These are phyloP conservation scores for Perizoma affinitatum DNA, from an alignment of 2,888 invertebrate species.

Conservation along the genomic window DNA sequence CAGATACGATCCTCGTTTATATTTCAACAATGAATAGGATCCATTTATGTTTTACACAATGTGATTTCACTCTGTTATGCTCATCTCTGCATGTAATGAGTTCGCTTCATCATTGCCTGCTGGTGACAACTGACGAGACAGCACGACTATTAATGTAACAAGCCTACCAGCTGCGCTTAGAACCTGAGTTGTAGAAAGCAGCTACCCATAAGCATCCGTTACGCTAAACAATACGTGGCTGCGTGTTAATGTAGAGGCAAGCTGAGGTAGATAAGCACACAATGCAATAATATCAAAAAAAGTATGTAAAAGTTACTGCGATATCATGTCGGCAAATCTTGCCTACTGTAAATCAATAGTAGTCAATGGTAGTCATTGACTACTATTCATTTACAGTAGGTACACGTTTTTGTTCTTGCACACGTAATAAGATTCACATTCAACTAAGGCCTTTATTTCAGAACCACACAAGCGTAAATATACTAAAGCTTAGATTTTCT, in stretches of 20 bases:
- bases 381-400: background rate
- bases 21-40: constrained; percentile 33
- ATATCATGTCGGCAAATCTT: constrained; percentile 13
- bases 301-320: constrained; percentile 4
- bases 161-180: constrained; percentile 28
- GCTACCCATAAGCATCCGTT: constrained; percentile 28
- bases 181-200: constrained; percentile 36
- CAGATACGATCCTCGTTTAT: constrained; percentile 30
- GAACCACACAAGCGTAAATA: too few species aligned
- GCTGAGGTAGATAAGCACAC: constrained; percentile 9
- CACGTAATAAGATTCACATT: constrained; percentile 10
- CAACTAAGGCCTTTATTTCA: background rate
- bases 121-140: constrained; percentile 37
- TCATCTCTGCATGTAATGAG: constrained; percentile 50
- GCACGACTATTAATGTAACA: constrained; percentile 42
- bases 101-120: constrained; percentile 44
- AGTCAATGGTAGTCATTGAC: too few species aligned
- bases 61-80: constrained; percentile 42
- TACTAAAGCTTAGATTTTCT: too few species aligned
- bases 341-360: background rate
- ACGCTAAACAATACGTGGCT: constrained; percentile 31
- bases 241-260: constrained; percentile 17
- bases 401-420: background rate
- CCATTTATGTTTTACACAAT: constrained; percentile 31
- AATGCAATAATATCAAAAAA: constrained; percentile 8